Percentiles rank a stretch among this genome's conserved stretches.
Conservation (phyloP, 2,797 vertebrate species). For the Choloepus didactylus region DNA sequence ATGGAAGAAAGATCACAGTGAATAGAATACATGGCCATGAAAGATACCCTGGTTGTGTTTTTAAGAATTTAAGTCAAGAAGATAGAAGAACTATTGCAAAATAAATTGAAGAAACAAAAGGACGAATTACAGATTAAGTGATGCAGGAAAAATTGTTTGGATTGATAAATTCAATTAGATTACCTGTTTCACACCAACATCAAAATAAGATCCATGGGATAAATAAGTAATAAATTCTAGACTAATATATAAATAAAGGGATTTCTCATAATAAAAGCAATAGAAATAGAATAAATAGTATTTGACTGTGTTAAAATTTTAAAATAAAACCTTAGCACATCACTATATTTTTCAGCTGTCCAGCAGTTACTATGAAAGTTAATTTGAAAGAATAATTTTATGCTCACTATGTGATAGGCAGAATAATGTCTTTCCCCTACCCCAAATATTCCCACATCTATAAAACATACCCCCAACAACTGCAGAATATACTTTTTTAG, state of each 20-base stretch:
- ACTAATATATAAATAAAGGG: not conserved
- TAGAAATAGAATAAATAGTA: conserved; percentile 17
- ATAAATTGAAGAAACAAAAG: not conserved
- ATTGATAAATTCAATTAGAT: conserved; percentile 24
- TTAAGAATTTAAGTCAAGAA: conserved; percentile 31
- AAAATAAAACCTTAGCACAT: not conserved
- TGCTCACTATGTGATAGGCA: not conserved
- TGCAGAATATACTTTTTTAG: too few species aligned
- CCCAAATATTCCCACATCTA: not conserved
- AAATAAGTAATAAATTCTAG: conserved; percentile 9
- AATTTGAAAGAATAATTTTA: conserved; percentile 22
- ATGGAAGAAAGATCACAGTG: not conserved
- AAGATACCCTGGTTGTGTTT: not conserved
- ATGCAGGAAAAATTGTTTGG: not conserved
- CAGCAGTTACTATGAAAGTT: not conserved
- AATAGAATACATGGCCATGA: not conserved
- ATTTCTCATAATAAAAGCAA: conserved; percentile 12
- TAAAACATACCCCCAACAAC: too few species aligned
- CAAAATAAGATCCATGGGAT: conserved; percentile 34
- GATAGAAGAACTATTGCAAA: not conserved
- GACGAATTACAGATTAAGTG: conserved; percentile 7
- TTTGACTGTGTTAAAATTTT: not conserved
- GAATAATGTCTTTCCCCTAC: not conserved
- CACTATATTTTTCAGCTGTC: not conserved
- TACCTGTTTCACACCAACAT: not conserved